Percentiles rank a stretch among this genome's conserved stretches.
These are phyloP conservation scores for Pedionomus torquatus DNA, from an alignment of 2,113 vertebrate genomes.

Conservation along the genomic window DNA sequence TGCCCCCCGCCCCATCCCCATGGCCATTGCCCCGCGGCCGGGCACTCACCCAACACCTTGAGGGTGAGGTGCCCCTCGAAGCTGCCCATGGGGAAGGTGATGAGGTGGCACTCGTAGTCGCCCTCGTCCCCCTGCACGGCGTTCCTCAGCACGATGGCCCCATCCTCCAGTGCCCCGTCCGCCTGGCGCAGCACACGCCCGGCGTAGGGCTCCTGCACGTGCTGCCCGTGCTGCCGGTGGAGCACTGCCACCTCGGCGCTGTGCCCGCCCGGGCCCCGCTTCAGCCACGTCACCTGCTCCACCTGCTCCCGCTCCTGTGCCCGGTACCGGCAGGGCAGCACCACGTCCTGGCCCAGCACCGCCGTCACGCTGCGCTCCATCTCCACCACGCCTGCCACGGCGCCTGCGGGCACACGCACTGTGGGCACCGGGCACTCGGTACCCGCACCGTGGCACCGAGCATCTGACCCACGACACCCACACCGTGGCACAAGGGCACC, in stretches of 20 bases:
- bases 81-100: constrained; percentile 76
- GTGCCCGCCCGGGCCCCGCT: neutral
- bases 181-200: constrained; percentile 63
- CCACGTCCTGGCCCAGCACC: constrained; percentile 78
- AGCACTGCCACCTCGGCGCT: constrained; percentile 61
- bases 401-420: constrained; percentile 31
- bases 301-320: constrained; percentile 71
- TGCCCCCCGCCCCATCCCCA: neutral
- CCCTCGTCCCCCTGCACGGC: constrained; percentile 79
- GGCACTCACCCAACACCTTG: constrained; percentile 72
- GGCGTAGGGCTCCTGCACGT: constrained; percentile 60
- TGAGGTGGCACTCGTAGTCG: constrained; percentile 75
- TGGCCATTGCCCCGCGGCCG: rapidly evolving
- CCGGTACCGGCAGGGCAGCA: constrained; percentile 75
- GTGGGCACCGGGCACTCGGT: no score
- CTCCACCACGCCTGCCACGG: constrained; percentile 52
- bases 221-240: constrained; percentile 66
- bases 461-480: no score
- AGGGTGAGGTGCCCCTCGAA: constrained; percentile 73
- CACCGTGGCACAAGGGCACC: no score
- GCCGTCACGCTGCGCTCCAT: constrained; percentile 61
- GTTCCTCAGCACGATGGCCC: constrained; percentile 70
- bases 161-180: constrained; percentile 42
- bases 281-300: constrained; percentile 77
- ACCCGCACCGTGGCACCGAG: no score